Conservation (phyloP, 1,140 invertebrate species). For the Atta cephalotes region DNA sequence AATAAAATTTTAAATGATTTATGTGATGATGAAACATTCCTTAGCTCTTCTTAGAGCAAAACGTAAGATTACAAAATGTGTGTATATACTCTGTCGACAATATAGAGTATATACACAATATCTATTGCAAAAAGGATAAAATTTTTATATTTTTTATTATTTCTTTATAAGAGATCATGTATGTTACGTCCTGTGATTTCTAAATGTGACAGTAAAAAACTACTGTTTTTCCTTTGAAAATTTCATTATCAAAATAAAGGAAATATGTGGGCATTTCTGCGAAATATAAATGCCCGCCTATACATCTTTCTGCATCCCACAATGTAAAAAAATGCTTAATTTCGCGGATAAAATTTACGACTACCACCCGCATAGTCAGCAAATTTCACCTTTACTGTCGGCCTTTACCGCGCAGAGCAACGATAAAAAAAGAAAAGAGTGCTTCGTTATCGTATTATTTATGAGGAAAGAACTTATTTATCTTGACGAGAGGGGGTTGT, state of each 20-base stretch:
- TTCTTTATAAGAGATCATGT: not conserved
- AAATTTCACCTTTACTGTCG: slow-evolving; percentile 33
- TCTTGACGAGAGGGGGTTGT: slow-evolving; percentile 36
- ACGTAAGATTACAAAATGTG: not conserved
- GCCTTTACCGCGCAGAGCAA: not conserved
- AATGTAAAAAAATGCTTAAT: slow-evolving; percentile 43
- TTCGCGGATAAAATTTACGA: slow-evolving; percentile 49
- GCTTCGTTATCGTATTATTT: slow-evolving; percentile 59
- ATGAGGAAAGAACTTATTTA: slow-evolving; percentile 61
- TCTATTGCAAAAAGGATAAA: not conserved
- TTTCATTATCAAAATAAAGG: not conserved
- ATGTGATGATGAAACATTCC: not conserved
- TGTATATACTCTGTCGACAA: too few relatives aligned
- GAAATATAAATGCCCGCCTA: slow-evolving; percentile 15
- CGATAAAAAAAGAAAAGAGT: slow-evolving; percentile 14
- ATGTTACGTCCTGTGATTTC: not conserved
- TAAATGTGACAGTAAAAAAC: not conserved
- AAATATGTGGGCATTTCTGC: not conserved
- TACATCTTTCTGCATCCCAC: not conserved
- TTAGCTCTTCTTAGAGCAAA: not conserved
- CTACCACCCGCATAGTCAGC: not conserved
- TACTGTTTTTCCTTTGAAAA: not conserved
- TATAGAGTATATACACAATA: not conserved
- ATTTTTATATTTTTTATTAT: not conserved
- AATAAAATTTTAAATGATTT: not conserved